Evolutionary conservation across 23 tunicate genomes (phyloP).

Genomic region (Diplosoma virens): DNA sequence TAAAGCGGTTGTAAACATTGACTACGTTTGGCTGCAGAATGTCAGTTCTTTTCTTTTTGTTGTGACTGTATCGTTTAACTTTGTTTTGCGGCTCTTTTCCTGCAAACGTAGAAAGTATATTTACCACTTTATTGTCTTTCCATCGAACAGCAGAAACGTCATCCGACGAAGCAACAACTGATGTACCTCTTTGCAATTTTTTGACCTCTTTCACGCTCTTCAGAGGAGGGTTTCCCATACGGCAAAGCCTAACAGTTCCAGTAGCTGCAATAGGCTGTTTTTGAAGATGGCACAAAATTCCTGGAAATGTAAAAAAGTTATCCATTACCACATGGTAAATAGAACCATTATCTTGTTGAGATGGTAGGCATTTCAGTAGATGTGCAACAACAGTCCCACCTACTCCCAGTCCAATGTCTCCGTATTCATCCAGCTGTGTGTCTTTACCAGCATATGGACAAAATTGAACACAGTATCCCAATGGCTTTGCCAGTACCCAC

Average conservation of each 20-base stretch:
- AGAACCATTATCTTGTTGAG: background rate
- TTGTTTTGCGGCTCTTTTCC: background rate
- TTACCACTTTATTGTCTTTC: slow-evolving; percentile 18
- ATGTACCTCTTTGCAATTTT: slow-evolving; percentile 7
- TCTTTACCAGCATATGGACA: slow-evolving; percentile 17
- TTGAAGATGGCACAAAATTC: background rate
- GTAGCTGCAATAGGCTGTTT: background rate
- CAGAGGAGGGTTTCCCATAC: slow-evolving; percentile 14
- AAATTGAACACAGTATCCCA: slow-evolving; percentile 9
- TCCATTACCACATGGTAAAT: slow-evolving; percentile 12
- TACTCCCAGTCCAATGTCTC: background rate
- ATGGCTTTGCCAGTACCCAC: slow-evolving; percentile 1
- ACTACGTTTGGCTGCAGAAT: slow-evolving; percentile 13
- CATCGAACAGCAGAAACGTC: slow-evolving; percentile 7
- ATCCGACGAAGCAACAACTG: background rate
- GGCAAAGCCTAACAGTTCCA: slow-evolving; percentile 2
- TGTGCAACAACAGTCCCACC: slow-evolving; percentile 9
- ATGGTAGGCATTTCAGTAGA: background rate
- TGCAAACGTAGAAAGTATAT: background rate
- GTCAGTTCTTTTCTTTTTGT: background rate
- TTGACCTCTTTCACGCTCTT: background rate
- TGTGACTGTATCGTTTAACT: slow-evolving; percentile 6
- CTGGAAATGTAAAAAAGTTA: slow-evolving; percentile 14
- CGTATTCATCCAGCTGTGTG: background rate
- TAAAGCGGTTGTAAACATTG: background rate